Evolutionary conservation across 2,113 vertebrate genomes (phyloP).

Genomic region (Solea senegalensis): DNA sequence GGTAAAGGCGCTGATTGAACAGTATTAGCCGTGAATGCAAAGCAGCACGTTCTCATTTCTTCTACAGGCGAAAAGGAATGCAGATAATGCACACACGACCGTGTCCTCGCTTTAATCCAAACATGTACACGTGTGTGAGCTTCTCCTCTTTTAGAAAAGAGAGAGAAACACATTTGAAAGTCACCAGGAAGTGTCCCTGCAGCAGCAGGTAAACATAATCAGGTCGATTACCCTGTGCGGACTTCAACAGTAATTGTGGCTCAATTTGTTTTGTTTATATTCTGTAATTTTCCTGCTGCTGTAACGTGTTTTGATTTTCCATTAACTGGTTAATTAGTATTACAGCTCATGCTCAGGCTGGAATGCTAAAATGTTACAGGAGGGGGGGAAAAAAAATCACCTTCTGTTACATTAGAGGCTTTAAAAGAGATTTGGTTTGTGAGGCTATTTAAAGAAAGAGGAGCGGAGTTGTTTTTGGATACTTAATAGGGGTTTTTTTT

Average conservation of each 20-base stretch:
- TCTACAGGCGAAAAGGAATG: neutral
- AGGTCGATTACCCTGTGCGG: neutral
- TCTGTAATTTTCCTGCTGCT: constrained; percentile 35
- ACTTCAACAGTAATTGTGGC: constrained; percentile 17
- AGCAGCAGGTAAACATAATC: constrained; percentile 15
- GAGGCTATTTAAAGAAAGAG: constrained; percentile 23
- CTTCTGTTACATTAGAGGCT: constrained; percentile 15
- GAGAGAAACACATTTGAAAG: neutral
- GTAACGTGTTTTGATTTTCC: constrained; percentile 45
- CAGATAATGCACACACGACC: neutral
- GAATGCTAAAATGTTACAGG: constrained; percentile 1
- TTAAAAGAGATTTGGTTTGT: constrained; percentile 28
- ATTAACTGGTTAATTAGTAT: constrained; percentile 34
- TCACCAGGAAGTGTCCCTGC: neutral
- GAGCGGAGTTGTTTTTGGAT: constrained; percentile 18
- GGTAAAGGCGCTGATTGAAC: constrained; percentile 26
- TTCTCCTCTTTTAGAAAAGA: neutral
- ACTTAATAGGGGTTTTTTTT: constrained; percentile 36
- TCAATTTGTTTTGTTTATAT: constrained; percentile 48
- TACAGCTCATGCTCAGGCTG: neutral
- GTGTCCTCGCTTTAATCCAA: constrained; percentile 1
- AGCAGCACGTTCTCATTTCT: constrained; percentile 6
- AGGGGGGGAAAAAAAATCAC: neutral
- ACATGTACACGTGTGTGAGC: neutral
- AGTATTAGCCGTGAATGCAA: constrained; percentile 31